Evolutionary conservation across 2,797 vertebrate genomes (phyloP), one percentile per base, ranked within the genome.

Genomic region (Stomatorhinus walkeri): DNA sequence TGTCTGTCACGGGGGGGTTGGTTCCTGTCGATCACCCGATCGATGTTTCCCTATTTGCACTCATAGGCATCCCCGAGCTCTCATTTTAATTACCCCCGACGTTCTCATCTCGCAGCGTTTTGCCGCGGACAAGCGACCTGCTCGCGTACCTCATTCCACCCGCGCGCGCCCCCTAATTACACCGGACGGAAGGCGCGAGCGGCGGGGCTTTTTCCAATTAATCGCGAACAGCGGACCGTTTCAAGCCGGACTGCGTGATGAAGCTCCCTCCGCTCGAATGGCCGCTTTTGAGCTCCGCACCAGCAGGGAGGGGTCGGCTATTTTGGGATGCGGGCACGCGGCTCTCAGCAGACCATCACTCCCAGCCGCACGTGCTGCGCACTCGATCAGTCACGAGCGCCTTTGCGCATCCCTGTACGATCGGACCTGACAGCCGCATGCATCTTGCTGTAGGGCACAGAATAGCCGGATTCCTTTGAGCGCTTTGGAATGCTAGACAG

Each of bases 161-260:
- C 16, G 24, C 28, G 12, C 16, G 14, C 52, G 52, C 46, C 12
- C 84, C 84, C 24, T 85, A 52, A 85, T 85, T 51, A 85, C 24
- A 59, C 10, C 24, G 22, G 83, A 24, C 83, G 19, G 48, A 49
- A 28, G 12, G 48, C 85, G 5, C 85, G 12, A 56, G 51, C 52
- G 10, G 32, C 12, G 19, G 85, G 52, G 52, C 22, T 87, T 87
- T 87, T 59, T 87, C 19, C 85, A 87, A 87, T 87, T 56, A 87
- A 87, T n/a, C 52, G 28, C 85, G 12, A 59, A 87, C 28, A 32
- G 40, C n/a, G 10, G 81, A 48, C n/a, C 46, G 48, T 84, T 46
- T 51, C n/a, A 24, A 40, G 28, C 48, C 12, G 22, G 3, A 52
- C 85, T 59, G 52, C 2, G 51, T 19, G 28, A 36, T 28, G 32